phyloP scores from a whole-genome alignment of 2,797 vertebrate species.

The Gobionotothen gibberifrons region DNA sequence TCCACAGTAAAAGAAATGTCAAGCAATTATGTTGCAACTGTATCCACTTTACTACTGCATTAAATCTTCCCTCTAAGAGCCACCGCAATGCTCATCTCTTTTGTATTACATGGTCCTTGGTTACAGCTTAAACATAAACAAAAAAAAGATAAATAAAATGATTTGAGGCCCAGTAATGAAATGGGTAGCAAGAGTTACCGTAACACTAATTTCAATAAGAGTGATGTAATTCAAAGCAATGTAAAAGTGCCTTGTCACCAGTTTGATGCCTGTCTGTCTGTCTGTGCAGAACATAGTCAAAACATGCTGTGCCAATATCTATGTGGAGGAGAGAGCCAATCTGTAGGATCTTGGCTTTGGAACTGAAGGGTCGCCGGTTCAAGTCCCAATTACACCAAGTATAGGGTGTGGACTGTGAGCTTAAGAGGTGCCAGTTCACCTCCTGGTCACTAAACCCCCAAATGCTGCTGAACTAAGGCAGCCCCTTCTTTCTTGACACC shows the following conservation, averaged over 20 bases:
- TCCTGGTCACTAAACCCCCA: no score
- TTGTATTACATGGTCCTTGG: not conserved
- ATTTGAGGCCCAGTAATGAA: not conserved
- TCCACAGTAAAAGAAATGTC: slow-evolving; percentile 15
- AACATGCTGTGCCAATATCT: slow-evolving; percentile 54
- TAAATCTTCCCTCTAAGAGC: slow-evolving; percentile 14
- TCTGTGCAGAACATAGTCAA: slow-evolving; percentile 41
- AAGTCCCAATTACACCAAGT: no score
- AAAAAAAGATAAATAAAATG: not conserved
- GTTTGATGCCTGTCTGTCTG: slow-evolving; percentile 37
- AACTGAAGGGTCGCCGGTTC: no score
- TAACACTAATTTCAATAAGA: slow-evolving; percentile 39
- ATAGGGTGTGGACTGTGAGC: no score
- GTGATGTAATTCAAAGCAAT: not conserved
- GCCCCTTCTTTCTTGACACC: no score
- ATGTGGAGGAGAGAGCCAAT: slow-evolving; percentile 1
- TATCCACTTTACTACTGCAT: slow-evolving; percentile 15
- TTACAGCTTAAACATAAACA: not conserved
- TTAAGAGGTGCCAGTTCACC: no score
- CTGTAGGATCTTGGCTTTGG: no score
- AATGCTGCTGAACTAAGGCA: no score
- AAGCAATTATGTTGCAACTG: slow-evolving; percentile 23
- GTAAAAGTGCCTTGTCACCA: slow-evolving; percentile 16
- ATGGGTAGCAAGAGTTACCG: no score
- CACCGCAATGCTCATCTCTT: not conserved